A percentile compares a stretch with the other conserved stretches of the same genome.
Evolutionary conservation across 1,140 invertebrate genomes (phyloP).

Genomic region (Lepidurus couesii): DNA sequence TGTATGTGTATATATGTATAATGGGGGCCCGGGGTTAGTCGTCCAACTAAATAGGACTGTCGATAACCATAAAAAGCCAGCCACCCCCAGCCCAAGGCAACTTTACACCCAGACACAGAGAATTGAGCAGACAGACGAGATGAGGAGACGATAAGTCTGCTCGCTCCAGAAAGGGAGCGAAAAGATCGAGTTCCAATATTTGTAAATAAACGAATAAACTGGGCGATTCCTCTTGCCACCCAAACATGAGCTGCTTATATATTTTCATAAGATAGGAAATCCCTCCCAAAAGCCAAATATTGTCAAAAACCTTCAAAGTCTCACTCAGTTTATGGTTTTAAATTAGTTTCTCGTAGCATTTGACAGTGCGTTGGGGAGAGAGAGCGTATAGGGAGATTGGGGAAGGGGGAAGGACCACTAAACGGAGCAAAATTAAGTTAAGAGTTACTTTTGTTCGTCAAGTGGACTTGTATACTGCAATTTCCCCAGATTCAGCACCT

Average conservation of each 20-base stretch:
- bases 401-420: background rate
- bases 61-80: background rate
- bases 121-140: background rate
- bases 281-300: too few relatives aligned
- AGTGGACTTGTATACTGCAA: background rate
- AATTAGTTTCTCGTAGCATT: background rate
- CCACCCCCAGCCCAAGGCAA: background rate
- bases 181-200: background rate
- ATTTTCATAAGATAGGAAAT: background rate
- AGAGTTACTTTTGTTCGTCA: background rate
- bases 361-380: background rate
- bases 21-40: background rate
- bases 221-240: background rate
- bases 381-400: background rate
- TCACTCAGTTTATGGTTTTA: background rate
- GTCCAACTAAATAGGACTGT: background rate
- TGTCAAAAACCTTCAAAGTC: background rate
- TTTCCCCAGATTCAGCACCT: background rate
- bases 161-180: background rate
- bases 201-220: background rate
- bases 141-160: background rate
- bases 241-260: background rate
- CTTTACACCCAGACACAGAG: constrained; percentile 13
- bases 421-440: background rate
- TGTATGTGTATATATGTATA: background rate